Evolutionary conservation across 2,113 vertebrate genomes (phyloP).

Genomic region (Hypomesus transpacificus): DNA sequence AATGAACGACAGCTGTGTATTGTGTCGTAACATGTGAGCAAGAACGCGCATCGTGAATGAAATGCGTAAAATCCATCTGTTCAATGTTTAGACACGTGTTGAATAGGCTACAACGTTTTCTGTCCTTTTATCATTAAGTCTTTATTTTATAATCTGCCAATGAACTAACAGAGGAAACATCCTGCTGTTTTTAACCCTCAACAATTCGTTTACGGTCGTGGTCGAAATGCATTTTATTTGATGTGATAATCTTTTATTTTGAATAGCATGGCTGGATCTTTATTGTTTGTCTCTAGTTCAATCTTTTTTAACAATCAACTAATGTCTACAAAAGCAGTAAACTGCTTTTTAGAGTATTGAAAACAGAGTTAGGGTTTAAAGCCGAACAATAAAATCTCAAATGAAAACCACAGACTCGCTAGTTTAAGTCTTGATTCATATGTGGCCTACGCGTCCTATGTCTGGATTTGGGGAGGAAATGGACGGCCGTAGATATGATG

Average conservation of each 20-base stretch:
- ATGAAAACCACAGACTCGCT: slow-evolving; percentile 64
- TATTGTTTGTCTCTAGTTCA: slow-evolving; percentile 40
- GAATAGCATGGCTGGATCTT: slow-evolving; percentile 56
- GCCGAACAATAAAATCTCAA: slow-evolving; percentile 70
- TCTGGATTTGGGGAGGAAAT: not conserved
- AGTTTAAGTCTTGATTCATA: slow-evolving; percentile 57
- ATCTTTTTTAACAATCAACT: slow-evolving; percentile 54
- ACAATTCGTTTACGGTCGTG: slow-evolving; percentile 3
- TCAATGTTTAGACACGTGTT: too few species aligned
- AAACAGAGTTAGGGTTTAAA: slow-evolving; percentile 64
- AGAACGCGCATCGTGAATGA: too few species aligned
- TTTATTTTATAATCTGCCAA: not conserved
- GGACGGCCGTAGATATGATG: too few species aligned
- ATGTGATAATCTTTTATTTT: slow-evolving; percentile 64
- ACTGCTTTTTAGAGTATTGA: slow-evolving; percentile 65
- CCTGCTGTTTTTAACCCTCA: not conserved
- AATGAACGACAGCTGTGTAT: too few species aligned
- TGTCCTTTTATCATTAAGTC: too few species aligned
- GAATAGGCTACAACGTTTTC: too few species aligned
- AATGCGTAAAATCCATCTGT: too few species aligned
- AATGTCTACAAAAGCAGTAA: slow-evolving; percentile 63
- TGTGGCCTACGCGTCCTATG: slow-evolving; percentile 46
- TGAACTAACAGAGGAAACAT: slow-evolving; percentile 9
- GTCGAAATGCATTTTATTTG: slow-evolving; percentile 56
- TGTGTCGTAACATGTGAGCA: too few species aligned